Percentiles rank a stretch among this genome's conserved stretches.
phyloP scores from a whole-genome alignment of 2,888 invertebrate species.

The Drosophila mimica region DNA sequence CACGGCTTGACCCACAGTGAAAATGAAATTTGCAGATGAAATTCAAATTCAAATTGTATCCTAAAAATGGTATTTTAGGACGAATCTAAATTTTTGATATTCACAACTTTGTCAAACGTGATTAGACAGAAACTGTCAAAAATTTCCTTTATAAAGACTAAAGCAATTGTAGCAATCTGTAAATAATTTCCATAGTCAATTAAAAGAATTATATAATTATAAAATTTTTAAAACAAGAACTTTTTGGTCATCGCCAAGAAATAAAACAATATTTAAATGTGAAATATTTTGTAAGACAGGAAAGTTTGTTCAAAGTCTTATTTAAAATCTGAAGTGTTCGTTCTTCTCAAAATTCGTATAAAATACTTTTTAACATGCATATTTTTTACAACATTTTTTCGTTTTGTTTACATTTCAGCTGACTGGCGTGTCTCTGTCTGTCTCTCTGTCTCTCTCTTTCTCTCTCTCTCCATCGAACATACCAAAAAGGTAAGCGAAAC shows the following conservation, averaged over 20 bases:
- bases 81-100: background rate
- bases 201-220: background rate
- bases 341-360: background rate
- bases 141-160: background rate
- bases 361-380: background rate
- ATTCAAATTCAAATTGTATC: too few species aligned
- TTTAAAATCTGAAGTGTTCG: background rate
- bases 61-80: too few species aligned
- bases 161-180: background rate
- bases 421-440: conserved; percentile 19
- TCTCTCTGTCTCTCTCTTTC: background rate
- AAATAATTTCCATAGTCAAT: background rate
- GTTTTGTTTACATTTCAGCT: conserved; percentile 37
- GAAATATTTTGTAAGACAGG: conserved; percentile 2
- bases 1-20: background rate
- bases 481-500: conserved; percentile 46
- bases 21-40: too few species aligned
- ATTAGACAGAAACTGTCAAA: background rate
- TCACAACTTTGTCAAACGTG: background rate
- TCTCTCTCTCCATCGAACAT: background rate
- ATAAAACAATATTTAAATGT: background rate
- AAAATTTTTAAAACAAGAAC: background rate
- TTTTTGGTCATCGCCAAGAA: background rate
- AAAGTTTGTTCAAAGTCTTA: background rate
- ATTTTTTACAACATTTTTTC: conserved; percentile 32